phyloP scores from a whole-genome alignment of 92 coral and sea anemone species.

The Porites divaricata region DNA sequence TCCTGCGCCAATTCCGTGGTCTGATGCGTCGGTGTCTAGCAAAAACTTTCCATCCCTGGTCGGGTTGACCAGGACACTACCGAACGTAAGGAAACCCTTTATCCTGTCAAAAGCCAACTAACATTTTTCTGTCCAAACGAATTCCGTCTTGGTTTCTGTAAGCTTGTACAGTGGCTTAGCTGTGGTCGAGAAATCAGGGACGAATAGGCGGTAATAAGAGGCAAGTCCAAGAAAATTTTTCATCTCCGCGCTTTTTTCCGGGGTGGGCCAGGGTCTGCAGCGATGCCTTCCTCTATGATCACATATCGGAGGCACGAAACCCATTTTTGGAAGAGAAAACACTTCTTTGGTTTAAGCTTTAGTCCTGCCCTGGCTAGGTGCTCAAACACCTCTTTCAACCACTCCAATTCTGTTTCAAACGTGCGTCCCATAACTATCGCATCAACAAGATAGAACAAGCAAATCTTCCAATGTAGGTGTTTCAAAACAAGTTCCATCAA shows the following conservation, averaged over 20 bases:
- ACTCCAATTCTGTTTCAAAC: slow-evolving; percentile 10
- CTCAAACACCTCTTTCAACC: not conserved
- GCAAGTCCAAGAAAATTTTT: slow-evolving; percentile 40
- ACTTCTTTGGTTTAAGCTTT: not conserved
- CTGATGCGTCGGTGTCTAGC: slow-evolving; percentile 53
- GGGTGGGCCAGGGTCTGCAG: not conserved
- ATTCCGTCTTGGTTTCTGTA: slow-evolving; percentile 41
- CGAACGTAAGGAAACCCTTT: slow-evolving; percentile 29
- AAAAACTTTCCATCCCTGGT: slow-evolving; percentile 37
- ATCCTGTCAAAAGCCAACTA: slow-evolving; percentile 35
- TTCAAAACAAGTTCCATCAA: slow-evolving; percentile 42
- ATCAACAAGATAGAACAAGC: slow-evolving; percentile 24
- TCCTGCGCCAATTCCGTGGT: slow-evolving; percentile 50
- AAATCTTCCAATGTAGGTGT: slow-evolving; percentile 25
- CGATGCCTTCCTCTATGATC: not conserved
- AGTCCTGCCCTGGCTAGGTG: too few relatives aligned
- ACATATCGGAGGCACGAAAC: not conserved
- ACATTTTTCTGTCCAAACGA: slow-evolving; percentile 55
- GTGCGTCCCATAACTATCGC: slow-evolving; percentile 23
- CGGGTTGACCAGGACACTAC: slow-evolving; percentile 58
- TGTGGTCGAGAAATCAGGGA: not conserved
- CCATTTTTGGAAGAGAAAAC: not conserved
- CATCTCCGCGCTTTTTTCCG: not conserved
- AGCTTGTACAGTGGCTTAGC: slow-evolving; percentile 43
- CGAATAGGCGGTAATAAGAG: slow-evolving; percentile 19